phyloP scores from a whole-genome alignment of 2,888 invertebrate genomes.

The Vanessa cardui region DNA sequence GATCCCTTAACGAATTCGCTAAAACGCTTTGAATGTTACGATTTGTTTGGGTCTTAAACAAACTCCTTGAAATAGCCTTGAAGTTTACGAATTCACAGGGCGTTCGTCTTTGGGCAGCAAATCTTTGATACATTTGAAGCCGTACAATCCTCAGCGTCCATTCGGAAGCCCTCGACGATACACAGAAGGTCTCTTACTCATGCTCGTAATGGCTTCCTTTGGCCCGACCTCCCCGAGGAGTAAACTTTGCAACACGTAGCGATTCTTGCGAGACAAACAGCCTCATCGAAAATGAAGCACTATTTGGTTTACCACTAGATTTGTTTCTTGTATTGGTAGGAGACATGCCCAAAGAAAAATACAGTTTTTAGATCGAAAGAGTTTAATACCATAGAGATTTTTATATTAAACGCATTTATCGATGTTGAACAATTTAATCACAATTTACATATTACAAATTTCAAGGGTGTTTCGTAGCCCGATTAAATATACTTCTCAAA shows the following conservation, averaged over 20 bases:
- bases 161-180: not conserved
- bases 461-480: too few relatives aligned
- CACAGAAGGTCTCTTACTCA: not conserved
- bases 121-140: not conserved
- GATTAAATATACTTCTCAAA: too few relatives aligned
- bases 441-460: too few relatives aligned
- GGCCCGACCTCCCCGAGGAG: not conserved
- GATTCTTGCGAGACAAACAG: not conserved
- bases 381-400: not conserved
- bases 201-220: not conserved
- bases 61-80: not conserved
- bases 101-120: not conserved
- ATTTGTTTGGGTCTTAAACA: not conserved
- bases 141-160: not conserved
- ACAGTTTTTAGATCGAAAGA: too few relatives aligned
- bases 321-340: too few relatives aligned
- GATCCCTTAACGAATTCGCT: not conserved
- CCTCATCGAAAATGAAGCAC: not conserved
- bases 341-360: too few relatives aligned
- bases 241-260: conserved; percentile 1
- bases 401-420: too few relatives aligned
- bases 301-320: not conserved
- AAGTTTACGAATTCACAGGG: not conserved
- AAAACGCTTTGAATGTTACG: not conserved
- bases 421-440: too few relatives aligned